Conservation (phyloP, 2,888 invertebrate genomes). For the Pristionchus maxplancki region DNA sequence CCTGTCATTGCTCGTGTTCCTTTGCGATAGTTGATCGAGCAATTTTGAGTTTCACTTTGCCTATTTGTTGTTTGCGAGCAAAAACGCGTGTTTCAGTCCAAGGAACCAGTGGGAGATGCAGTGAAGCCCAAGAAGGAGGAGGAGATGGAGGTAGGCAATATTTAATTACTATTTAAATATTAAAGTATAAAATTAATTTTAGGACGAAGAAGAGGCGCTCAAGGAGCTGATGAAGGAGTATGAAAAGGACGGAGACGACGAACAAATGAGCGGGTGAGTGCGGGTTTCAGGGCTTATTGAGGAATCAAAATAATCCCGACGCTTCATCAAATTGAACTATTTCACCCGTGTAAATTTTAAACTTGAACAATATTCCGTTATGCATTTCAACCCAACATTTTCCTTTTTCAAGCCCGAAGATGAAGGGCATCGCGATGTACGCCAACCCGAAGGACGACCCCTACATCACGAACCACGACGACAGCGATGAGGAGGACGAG, state of each 20-base stretch:
- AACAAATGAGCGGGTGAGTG: background rate
- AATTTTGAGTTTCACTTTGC: background rate
- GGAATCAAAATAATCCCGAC: background rate
- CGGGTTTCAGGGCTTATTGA: too few relatives aligned
- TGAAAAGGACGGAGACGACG: slow-evolving; percentile 54
- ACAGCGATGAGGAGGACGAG: slow-evolving; percentile 71
- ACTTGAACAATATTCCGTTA: too few relatives aligned
- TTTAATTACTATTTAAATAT: background rate
- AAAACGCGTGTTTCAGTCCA: background rate
- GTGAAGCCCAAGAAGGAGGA: background rate
- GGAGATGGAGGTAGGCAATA: background rate
- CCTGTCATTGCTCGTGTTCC: background rate
- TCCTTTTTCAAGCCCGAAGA: slow-evolving; percentile 56
- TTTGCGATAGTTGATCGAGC: background rate
- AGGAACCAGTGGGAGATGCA: background rate
- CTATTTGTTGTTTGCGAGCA: too few relatives aligned
- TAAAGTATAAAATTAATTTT: background rate
- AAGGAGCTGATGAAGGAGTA: slow-evolving; percentile 63
- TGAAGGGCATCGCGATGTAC: slow-evolving; percentile 72
- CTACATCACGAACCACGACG: slow-evolving; percentile 69
- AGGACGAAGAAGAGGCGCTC: slow-evolving; percentile 58
- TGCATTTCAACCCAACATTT: too few relatives aligned
- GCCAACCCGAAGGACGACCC: slow-evolving; percentile 71
- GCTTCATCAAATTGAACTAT: too few relatives aligned
- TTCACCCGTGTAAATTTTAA: too few relatives aligned